These are phyloP conservation scores for Microctenopoma steveboyesi DNA, from an alignment of 2,797 vertebrate species.

Conservation along the genomic window DNA sequence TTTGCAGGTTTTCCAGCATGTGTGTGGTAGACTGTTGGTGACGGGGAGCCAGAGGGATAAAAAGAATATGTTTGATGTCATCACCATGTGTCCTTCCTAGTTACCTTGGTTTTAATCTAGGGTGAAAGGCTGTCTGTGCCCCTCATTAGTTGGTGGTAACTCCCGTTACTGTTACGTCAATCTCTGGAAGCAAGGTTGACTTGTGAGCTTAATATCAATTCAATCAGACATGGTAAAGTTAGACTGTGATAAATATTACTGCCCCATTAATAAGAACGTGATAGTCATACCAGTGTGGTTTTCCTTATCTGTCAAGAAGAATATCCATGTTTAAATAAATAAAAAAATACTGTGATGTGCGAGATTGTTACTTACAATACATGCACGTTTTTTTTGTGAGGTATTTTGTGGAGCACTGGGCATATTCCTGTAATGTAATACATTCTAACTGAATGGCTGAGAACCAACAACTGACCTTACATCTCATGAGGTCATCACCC, in stretches of 20 bases:
- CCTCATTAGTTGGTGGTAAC: constrained; percentile 68
- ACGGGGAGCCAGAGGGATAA: constrained; percentile 55
- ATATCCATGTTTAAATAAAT: neutral
- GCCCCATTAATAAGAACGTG: constrained; percentile 16
- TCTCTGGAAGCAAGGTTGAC: constrained; percentile 56
- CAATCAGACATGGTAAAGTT: constrained; percentile 31
- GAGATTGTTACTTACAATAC: neutral
- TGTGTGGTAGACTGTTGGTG: constrained; percentile 22
- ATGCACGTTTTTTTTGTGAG: neutral
- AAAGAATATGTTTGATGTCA: constrained; percentile 65
- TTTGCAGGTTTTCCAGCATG: constrained; percentile 13
- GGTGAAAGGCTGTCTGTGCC: constrained; percentile 46
- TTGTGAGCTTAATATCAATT: constrained; percentile 41
- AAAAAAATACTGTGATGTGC: neutral
- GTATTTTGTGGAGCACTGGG: neutral
- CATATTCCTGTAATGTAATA: constrained; percentile 16
- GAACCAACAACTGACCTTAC: constrained; percentile 28
- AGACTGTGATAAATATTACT: constrained; percentile 38
- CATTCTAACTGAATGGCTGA: constrained; percentile 42
- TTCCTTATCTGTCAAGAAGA: neutral
- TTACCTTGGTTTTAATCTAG: constrained; percentile 64
- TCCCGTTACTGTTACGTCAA: constrained; percentile 63
- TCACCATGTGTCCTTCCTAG: constrained; percentile 60
- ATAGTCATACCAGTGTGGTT: neutral
- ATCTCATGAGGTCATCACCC: constrained; percentile 40